Evolutionary conservation across 2,113 vertebrate species (phyloP).

Genomic region (Thomomys bottae): DNA sequence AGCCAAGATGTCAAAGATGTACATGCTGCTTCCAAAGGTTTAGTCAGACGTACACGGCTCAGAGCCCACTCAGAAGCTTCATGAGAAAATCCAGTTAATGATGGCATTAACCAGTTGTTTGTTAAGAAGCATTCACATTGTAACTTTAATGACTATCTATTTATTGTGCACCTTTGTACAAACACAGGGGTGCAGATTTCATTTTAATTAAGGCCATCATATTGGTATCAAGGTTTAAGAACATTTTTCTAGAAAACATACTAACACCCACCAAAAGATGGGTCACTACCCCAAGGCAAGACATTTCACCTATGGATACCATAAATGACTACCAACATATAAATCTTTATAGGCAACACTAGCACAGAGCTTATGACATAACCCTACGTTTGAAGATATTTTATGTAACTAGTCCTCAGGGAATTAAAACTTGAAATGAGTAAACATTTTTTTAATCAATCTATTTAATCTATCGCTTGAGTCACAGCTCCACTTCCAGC

Average conservation of each 20-base stretch:
- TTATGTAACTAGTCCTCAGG: conserved; percentile 3
- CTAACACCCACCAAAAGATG: conserved; percentile 53
- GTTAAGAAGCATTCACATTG: conserved; percentile 51
- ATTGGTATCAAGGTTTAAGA: conserved; percentile 4
- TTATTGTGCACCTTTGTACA: conserved; percentile 48
- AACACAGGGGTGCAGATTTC: conserved; percentile 33
- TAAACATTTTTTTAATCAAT: too few species aligned
- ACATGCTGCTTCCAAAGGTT: conserved; percentile 61
- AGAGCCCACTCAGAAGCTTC: conserved; percentile 8
- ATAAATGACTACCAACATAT: conserved; percentile 9
- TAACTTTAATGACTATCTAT: conserved; percentile 58
- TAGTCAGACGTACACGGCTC: conserved; percentile 30
- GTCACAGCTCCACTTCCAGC: too few species aligned
- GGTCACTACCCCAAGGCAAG: conserved; percentile 54
- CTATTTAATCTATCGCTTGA: not conserved
- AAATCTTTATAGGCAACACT: conserved; percentile 63
- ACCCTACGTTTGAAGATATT: conserved; percentile 34
- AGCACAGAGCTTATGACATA: conserved; percentile 46
- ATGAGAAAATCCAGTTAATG: not conserved
- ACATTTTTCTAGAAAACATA: conserved; percentile 63
- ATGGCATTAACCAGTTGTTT: conserved; percentile 30
- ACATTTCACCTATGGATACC: conserved; percentile 57
- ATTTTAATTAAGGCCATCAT: conserved; percentile 66
- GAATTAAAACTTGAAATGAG: conserved; percentile 11
- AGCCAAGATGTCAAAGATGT: conserved; percentile 40